phyloP scores from a whole-genome alignment of 2,888 invertebrate species.

The Perdita meconis region DNA sequence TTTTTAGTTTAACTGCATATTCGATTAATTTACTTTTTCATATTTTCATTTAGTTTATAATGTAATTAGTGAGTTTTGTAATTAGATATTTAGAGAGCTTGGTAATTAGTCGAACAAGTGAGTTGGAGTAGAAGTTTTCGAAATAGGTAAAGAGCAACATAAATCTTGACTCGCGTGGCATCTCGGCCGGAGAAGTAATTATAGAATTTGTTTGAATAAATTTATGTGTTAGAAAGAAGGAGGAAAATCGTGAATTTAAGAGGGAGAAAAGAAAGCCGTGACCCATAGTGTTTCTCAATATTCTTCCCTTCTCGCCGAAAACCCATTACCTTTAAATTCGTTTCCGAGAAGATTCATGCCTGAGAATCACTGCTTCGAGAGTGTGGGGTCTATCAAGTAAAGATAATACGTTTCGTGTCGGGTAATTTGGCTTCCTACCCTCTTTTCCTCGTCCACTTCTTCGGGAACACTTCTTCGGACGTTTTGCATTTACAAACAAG shows the following conservation, averaged over 20 bases:
- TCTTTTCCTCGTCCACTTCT: conserved; percentile 29
- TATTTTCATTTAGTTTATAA: too few relatives aligned
- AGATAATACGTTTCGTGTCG: conserved; percentile 83
- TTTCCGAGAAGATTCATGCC: conserved; percentile 50
- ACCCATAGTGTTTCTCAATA: conserved; percentile 73
- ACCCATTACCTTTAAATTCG: conserved; percentile 38
- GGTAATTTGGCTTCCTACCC: conserved; percentile 80
- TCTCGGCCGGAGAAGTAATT: conserved; percentile 80
- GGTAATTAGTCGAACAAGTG: not conserved
- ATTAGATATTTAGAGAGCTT: not conserved
- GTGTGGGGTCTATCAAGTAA: conserved; percentile 80
- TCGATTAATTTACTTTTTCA: too few relatives aligned
- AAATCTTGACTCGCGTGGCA: conserved; percentile 72
- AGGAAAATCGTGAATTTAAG: conserved; percentile 75
- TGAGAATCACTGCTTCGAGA: conserved; percentile 72
- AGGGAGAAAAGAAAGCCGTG: conserved; percentile 67
- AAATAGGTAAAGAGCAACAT: conserved; percentile 56
- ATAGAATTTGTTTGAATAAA: conserved; percentile 83
- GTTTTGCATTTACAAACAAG: conserved; percentile 61
- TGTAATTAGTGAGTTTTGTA: too few relatives aligned
- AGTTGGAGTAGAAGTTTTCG: conserved; percentile 10
- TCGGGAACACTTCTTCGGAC: conserved; percentile 43
- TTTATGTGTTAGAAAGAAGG: conserved; percentile 75
- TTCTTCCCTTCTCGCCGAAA: conserved; percentile 20
- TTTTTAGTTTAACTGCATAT: too few relatives aligned